These are phyloP conservation scores for Ceratina japonica DNA, from an alignment of 1,140 invertebrate genomes.

Conservation along the genomic window DNA sequence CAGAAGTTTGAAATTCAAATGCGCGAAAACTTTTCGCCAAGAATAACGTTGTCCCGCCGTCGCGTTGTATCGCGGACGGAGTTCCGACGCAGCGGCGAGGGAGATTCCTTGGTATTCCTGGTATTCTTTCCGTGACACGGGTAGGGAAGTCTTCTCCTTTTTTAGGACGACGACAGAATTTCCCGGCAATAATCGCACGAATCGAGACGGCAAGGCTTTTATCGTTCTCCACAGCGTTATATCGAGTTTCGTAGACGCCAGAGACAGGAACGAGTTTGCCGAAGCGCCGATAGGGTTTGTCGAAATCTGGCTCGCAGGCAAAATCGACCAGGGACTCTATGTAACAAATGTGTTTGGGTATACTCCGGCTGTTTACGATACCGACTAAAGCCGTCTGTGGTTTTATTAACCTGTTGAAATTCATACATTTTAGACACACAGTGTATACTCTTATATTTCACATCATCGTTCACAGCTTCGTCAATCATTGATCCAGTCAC, in stretches of 20 bases:
- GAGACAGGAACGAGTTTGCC: not conserved
- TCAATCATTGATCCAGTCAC: too few species aligned
- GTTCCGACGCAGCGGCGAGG: not conserved
- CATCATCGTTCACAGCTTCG: too few species aligned
- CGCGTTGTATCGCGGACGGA: slow-evolving; percentile 30
- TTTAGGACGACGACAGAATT: not conserved
- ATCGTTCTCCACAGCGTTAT: not conserved
- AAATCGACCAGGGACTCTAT: too few species aligned
- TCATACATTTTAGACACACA: too few species aligned
- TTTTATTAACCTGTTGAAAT: too few species aligned
- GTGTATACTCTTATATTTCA: too few species aligned
- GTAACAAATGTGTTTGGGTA: too few species aligned
- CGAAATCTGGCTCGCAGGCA: too few species aligned
- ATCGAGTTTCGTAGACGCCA: not conserved
- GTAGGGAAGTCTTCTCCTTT: too few species aligned
- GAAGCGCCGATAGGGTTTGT: too few species aligned
- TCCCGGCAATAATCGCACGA: slow-evolving; percentile 18
- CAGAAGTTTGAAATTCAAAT: slow-evolving; percentile 52
- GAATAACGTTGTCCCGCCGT: slow-evolving; percentile 51
- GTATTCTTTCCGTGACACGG: slow-evolving; percentile 21
- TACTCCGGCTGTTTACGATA: too few species aligned
- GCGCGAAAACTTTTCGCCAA: slow-evolving; percentile 38
- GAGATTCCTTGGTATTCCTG: slow-evolving; percentile 8
- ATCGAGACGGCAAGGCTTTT: slow-evolving; percentile 1
- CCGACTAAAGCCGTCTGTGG: too few species aligned